phyloP scores from a whole-genome alignment of 2,797 vertebrate species.

The Acipenser ruthenus region DNA sequence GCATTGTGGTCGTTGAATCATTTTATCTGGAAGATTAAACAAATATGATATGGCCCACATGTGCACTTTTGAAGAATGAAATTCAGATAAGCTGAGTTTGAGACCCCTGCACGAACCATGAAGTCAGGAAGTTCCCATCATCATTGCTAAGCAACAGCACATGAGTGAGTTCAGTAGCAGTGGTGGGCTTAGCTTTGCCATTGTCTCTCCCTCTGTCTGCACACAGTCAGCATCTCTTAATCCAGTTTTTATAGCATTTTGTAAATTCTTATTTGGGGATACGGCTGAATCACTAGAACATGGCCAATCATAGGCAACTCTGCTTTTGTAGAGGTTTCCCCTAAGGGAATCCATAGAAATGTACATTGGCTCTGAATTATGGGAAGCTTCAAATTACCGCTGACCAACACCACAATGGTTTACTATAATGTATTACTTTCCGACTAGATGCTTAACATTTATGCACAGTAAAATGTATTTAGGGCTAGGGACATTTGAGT shows the following conservation, averaged over 20 bases:
- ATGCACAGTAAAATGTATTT: too few relatives aligned
- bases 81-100: background rate
- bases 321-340: background rate
- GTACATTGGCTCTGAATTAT: too few relatives aligned
- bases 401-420: too few relatives aligned
- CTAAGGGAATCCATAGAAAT: too few relatives aligned
- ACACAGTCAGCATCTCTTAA: constrained; percentile 44
- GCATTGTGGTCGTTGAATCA: too few relatives aligned
- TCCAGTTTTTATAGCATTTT: constrained; percentile 64
- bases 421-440: too few relatives aligned
- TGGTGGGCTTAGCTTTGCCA: constrained; percentile 47
- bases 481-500: too few relatives aligned
- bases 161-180: constrained; percentile 30
- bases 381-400: too few relatives aligned
- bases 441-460: too few relatives aligned
- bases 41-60: too few relatives aligned
- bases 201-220: constrained; percentile 26
- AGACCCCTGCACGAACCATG: constrained; percentile 18
- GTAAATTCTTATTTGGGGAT: constrained; percentile 31
- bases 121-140: constrained; percentile 37
- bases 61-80: too few relatives aligned
- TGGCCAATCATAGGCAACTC: constrained; percentile 2
- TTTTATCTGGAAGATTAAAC: too few relatives aligned
- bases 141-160: constrained; percentile 20
- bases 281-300: background rate